Evolutionary conservation across 2,888 invertebrate genomes (phyloP).

Genomic region (Epinotia brunnichana): DNA sequence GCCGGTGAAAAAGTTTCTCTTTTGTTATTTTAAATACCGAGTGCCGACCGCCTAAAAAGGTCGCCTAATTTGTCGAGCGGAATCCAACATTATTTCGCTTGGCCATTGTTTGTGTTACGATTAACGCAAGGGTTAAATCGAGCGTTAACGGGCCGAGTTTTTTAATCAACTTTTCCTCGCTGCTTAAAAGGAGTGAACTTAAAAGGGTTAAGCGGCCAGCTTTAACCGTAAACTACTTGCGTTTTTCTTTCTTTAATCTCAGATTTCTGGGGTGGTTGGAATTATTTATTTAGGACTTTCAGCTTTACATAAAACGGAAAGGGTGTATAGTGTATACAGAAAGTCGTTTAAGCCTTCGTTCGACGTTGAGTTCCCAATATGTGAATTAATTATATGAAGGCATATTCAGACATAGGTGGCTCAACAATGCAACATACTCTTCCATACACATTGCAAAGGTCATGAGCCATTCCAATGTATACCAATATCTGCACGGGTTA

Average conservation of each 20-base stretch:
- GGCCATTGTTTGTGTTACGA: constrained; percentile 80
- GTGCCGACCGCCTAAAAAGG: constrained; percentile 71
- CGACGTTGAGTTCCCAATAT: background rate
- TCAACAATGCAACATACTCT: background rate
- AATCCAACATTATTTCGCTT: constrained; percentile 79
- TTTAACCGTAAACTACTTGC: constrained; percentile 74
- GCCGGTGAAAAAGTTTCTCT: constrained; percentile 58
- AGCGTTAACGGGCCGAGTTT: constrained; percentile 76
- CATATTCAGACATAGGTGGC: background rate
- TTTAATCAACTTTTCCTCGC: constrained; percentile 72
- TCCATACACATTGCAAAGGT: background rate
- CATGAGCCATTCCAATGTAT: no score
- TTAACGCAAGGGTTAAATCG: constrained; percentile 80
- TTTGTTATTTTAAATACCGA: constrained; percentile 68
- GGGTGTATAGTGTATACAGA: constrained; percentile 27
- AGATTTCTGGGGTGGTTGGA: constrained; percentile 44
- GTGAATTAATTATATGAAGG: background rate
- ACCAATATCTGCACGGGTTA: no score
- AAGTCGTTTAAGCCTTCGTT: constrained; percentile 7
- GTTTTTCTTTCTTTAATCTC: constrained; percentile 63
- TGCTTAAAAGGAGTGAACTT: constrained; percentile 71
- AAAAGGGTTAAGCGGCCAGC: constrained; percentile 73
- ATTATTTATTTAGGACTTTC: constrained; percentile 38
- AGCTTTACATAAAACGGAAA: constrained; percentile 22
- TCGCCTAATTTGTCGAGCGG: constrained; percentile 80